Evolutionary conservation across 35 echinoderm and acorn worm species (phyloP).

Genomic region (Apostichopus parvimensis): DNA sequence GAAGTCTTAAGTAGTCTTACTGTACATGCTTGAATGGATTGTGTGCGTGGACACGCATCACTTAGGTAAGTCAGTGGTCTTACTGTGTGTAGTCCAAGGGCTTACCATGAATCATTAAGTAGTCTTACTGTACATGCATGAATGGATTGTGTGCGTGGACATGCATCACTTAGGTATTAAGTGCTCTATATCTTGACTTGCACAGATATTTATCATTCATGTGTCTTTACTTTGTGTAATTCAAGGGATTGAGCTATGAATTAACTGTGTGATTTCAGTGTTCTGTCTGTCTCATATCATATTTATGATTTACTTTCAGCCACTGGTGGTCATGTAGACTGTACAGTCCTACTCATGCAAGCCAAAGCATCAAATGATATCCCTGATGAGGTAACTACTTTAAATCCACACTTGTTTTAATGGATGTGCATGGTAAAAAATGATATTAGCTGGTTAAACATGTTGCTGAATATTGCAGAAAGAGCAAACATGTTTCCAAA

Average conservation of each 20-base stretch:
- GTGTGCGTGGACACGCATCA: conserved; percentile 16
- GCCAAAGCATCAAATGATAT: conserved; percentile 52
- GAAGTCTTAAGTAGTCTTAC: neutral
- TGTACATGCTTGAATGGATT: no score
- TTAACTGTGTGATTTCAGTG: no score
- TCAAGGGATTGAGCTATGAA: no score
- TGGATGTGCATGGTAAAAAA: no score
- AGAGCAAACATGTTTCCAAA: no score
- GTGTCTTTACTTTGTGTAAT: no score
- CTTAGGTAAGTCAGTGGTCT: conserved; percentile 61
- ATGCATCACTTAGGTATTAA: neutral
- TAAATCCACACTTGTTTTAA: no score
- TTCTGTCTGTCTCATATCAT: neutral
- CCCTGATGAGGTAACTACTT: conserved; percentile 66
- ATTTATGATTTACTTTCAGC: conserved; percentile 49
- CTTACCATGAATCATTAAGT: neutral
- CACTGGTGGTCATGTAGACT: conserved; percentile 46
- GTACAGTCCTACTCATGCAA: conserved; percentile 57
- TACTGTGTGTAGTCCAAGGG: neutral
- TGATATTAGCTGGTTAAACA: no score
- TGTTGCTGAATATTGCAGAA: no score
- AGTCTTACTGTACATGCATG: neutral
- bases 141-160: no score
- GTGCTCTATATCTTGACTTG: neutral
- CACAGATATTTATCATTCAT: no score